These are phyloP conservation scores for Plutella xylostella DNA, from an alignment of 2,888 invertebrate genomes.

Conservation along the genomic window DNA sequence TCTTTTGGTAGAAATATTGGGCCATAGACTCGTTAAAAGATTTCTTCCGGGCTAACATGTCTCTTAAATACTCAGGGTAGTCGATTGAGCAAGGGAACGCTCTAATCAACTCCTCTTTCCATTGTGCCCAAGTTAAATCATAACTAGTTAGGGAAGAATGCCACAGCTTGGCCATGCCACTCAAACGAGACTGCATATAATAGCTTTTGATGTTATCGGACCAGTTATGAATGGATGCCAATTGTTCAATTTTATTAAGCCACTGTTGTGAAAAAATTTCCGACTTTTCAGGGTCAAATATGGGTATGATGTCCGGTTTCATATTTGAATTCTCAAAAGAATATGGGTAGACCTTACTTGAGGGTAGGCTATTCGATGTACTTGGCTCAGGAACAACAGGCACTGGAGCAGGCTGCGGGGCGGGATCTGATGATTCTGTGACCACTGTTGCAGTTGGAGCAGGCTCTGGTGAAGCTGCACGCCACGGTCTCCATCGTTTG, in stretches of 20 bases:
- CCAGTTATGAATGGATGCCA: background rate
- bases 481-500: background rate
- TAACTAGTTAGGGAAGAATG: background rate
- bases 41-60: constrained; percentile 5
- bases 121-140: background rate
- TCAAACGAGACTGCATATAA: background rate
- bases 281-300: background rate
- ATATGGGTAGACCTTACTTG: background rate
- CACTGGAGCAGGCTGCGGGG: background rate
- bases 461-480: background rate
- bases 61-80: background rate
- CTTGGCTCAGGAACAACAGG: background rate
- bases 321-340: background rate
- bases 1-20: constrained; percentile 10
- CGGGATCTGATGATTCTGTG: background rate
- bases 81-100: background rate
- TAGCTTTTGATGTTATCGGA: background rate
- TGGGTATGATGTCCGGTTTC: background rate
- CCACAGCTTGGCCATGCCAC: background rate
- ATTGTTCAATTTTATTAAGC: background rate
- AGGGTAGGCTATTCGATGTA: background rate
- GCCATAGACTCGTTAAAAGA: constrained; percentile 2
- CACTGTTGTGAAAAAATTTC: background rate
- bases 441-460: background rate
- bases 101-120: background rate